Base-by-base conservation (phyloP, 2,797 vertebrate species). In the Chiloscyllium punctatum region DNA sequence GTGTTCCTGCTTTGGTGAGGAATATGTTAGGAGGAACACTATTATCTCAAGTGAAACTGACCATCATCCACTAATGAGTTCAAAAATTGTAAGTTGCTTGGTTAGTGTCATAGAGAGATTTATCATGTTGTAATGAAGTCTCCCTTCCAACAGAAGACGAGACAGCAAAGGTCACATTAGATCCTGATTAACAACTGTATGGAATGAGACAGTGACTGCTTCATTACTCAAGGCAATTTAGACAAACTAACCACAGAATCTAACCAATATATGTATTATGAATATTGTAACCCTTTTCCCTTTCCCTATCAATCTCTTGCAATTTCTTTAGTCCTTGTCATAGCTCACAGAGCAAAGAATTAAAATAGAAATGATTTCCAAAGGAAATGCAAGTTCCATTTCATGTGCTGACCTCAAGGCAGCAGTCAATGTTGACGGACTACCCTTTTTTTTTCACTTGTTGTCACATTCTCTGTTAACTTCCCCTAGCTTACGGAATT, bases 141-240 rank as follows among this genome's bases (percentile, higher is more conserved):
- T 92, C 37, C 62, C 18, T 92, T 69, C 33, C 23, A 42, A n/a
- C 21, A 21, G 90, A 92, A 92, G 66, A 66, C 66, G n/a, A 69
- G 18, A 30, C 21, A 69, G 66, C 30, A 92, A 92, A 69, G 90
- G 90, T 69, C 13, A 66, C 21, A 68, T 92, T 69, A 92, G 90
- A 92, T 92, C 18, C 90, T 92, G 90, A 91, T 91, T 91, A 91
- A 91, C 88, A 68, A 62, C 88, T 37, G 3, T 33, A 62, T n/a
- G 69, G n/a, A 69, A 42, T 37, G 66, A 69, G 33, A 42, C 90
- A 92, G 90, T 23, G n/a, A 92, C 66, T 69, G 90, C 90, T 69
- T 92, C 62, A 92, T 92, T 92, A 92, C 33, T n/a, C n/a, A 92
- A 92, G 66, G 90, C 62, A 92, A 92, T 92, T 42, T 92, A 42